Conservation (phyloP, 64 coral and sea anemone species). For the Hydrozoanthus tunicans region DNA sequence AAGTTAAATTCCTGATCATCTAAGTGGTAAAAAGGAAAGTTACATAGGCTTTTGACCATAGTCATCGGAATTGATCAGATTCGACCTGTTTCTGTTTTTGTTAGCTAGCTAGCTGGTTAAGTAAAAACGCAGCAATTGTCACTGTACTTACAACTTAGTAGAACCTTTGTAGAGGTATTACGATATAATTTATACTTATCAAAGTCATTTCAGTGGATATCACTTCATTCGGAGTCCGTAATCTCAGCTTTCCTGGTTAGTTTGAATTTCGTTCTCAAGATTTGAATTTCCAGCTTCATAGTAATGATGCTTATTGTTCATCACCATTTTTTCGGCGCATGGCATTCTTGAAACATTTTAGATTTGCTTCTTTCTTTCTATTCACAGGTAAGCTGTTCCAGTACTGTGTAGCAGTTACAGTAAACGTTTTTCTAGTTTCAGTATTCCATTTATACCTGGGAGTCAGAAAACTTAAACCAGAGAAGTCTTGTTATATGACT, state of each 20-base stretch:
- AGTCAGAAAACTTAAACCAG: no score
- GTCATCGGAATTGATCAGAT: conserved; percentile 16
- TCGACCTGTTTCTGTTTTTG: conserved; percentile 3
- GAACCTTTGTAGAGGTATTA: neutral
- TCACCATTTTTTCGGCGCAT: no score
- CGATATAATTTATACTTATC: neutral
- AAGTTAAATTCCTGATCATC: conserved; percentile 21
- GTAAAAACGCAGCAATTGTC: neutral
- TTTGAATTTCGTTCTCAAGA: neutral
- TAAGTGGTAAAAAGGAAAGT: neutral
- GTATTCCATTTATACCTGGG: no score
- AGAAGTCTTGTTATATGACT: no score
- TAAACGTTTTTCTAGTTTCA: no score
- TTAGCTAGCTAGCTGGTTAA: conserved; percentile 15
- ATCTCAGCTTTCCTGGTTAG: conserved; percentile 8
- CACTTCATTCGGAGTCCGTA: neutral
- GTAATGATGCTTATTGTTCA: neutral
- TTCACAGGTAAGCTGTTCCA: no score
- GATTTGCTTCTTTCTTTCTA: no score
- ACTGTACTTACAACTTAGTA: conserved; percentile 12
- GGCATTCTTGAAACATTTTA: no score
- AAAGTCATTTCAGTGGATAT: neutral
- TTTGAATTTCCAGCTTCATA: neutral
- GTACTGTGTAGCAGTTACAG: no score
- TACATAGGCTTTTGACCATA: neutral